Conservation (phyloP, 2,797 vertebrate genomes). For the Eremophila alpestris region DNA sequence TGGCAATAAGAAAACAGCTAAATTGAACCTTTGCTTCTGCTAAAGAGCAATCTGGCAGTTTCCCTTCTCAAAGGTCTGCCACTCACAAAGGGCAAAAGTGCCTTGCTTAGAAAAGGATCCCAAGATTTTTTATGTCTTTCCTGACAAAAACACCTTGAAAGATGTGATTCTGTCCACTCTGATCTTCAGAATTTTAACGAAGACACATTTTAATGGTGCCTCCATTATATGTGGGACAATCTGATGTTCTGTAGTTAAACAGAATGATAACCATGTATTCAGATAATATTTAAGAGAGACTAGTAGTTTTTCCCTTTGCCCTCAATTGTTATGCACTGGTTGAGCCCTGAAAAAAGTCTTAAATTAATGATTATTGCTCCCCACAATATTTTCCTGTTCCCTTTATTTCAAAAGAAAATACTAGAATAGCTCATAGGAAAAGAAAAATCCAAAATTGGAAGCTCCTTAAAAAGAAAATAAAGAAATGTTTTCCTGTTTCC, state of each 20-base stretch:
- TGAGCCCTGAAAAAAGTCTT: not conserved
- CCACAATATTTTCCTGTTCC: not conserved
- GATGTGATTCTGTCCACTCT: not conserved
- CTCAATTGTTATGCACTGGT: not conserved
- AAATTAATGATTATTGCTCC: not conserved
- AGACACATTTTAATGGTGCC: not conserved
- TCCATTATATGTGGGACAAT: not conserved
- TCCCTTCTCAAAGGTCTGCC: conserved; percentile 14
- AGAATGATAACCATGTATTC: not conserved
- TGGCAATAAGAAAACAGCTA: conserved; percentile 35
- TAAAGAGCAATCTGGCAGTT: conserved; percentile 32
- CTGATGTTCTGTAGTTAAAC: not conserved
- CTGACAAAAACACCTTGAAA: not conserved
- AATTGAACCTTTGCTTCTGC: conserved; percentile 49
- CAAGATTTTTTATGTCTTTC: not conserved
- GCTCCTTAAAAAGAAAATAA: not conserved
- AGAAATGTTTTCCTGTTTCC: not conserved
- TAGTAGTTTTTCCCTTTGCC: not conserved
- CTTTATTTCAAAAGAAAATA: not conserved
- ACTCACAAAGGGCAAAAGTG: not conserved
- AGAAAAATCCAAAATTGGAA: not conserved
- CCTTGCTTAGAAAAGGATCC: not conserved
- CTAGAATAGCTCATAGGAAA: not conserved
- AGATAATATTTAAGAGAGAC: not conserved
- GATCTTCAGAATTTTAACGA: not conserved